Evolutionary conservation across 2,797 vertebrate species (phyloP).

Genomic region (Argentina silus): DNA sequence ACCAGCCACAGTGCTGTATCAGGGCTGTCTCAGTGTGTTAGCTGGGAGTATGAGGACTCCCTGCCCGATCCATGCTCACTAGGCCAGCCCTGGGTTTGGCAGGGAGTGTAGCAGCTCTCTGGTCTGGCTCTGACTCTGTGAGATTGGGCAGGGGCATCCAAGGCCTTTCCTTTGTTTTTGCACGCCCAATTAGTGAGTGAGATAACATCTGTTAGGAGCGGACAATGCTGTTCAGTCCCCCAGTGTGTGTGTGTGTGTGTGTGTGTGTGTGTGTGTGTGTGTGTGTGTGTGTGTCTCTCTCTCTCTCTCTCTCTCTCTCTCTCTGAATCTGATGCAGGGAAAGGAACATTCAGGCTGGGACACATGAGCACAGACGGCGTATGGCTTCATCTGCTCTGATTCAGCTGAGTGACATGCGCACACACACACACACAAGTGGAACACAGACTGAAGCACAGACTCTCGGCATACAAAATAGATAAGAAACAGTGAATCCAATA

Average conservation of each 20-base stretch:
- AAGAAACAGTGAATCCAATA: slow-evolving; percentile 41
- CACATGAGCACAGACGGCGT: slow-evolving; percentile 70
- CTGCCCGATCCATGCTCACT: not conserved
- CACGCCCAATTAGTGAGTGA: slow-evolving; percentile 77
- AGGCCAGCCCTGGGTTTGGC: not conserved
- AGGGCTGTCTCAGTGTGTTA: slow-evolving; percentile 63
- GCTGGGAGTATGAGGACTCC: not conserved
- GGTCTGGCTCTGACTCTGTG: slow-evolving; percentile 38
- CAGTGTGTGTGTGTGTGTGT: slow-evolving; percentile 30
- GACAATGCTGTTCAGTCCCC: slow-evolving; percentile 72
- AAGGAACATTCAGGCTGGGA: slow-evolving; percentile 58
- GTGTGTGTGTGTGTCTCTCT: slow-evolving; percentile 24
- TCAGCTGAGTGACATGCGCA: slow-evolving; percentile 50
- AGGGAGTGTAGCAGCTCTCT: not conserved
- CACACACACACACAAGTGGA: slow-evolving; percentile 21
- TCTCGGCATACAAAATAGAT: slow-evolving; percentile 21
- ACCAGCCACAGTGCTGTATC: slow-evolving; percentile 57
- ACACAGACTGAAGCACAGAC: slow-evolving; percentile 9
- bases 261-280: slow-evolving; percentile 36
- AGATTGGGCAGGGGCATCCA: slow-evolving; percentile 65
- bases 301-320: not conserved
- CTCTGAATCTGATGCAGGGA: slow-evolving; percentile 25
- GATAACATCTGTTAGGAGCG: slow-evolving; percentile 77
- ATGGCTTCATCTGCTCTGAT: slow-evolving; percentile 70
- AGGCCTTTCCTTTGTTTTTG: slow-evolving; percentile 78